Conservation (phyloP, 2,797 vertebrate species). For the Hybognathus amarus region DNA sequence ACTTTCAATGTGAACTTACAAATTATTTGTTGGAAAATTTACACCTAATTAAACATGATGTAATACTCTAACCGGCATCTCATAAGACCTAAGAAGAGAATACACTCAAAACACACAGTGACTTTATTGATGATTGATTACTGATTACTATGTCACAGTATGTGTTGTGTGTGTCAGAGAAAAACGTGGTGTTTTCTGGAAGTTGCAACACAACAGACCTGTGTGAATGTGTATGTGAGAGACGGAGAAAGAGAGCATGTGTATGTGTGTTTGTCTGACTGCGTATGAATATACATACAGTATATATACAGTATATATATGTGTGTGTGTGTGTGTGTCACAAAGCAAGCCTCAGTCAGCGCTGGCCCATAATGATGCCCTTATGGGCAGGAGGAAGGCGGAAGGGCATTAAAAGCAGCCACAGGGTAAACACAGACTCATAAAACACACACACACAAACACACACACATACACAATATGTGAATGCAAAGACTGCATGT, state of each 20-base stretch:
- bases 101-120: background rate
- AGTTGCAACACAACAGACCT: conserved; percentile 50
- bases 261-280: conserved; percentile 32
- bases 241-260: conserved; percentile 29
- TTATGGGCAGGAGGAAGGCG: conserved; percentile 59
- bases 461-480: conserved; percentile 49
- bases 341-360: conserved; percentile 57
- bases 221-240: conserved; percentile 41
- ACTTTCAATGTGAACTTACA: background rate
- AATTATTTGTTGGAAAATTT: background rate
- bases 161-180: conserved; percentile 25
- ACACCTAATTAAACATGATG: background rate
- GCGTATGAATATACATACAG: conserved; percentile 13
- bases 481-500: conserved; percentile 54
- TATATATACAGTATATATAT: background rate
- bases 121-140: conserved; percentile 10
- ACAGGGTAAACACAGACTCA: conserved; percentile 75
- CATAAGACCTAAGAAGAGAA: background rate
- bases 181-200: conserved; percentile 26
- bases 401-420: conserved; percentile 77
- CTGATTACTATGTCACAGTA: background rate
- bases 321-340: conserved; percentile 44
- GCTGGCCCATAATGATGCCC: conserved; percentile 57
- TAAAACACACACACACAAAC: conserved; percentile 63
- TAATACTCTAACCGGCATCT: background rate